Base-by-base conservation (phyloP, 2,797 vertebrate genomes). In the Nyctalus aviator region DNA sequence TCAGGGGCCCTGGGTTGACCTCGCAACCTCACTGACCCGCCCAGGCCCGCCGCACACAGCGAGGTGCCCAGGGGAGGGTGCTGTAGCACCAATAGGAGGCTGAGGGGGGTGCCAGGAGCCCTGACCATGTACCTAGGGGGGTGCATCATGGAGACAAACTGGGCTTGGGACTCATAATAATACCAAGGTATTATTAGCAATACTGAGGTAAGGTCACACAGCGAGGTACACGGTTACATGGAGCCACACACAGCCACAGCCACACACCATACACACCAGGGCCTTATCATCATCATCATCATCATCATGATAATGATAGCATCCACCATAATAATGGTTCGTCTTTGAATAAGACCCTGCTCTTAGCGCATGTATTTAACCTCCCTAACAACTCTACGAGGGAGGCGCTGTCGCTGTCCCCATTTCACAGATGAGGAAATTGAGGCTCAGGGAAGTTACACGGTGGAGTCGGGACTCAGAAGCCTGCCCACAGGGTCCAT, bases 401-500 rank as follows among this genome's bases (percentile, higher is more conserved):
- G 75, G 90, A 88, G 68, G 30, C 66, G 69, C 53, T 32, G 12
- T 95, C 84, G 90, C 93, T 88, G 93, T 25, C 62, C 41, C 64
- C 91, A 85, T 91, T 90, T 95, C 94, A 94, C 41, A 84, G 87
- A 88, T 78, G 90, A 88, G 71, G 93, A 96, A 92, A 87, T 5
- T 10, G 69, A 96, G 94, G 72, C 9, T 72, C 75, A 32, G 84
- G 95, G 96, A 96, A 93, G 84, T 55, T 87, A 14, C n/a, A 30
- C 2, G 0, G 44, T 25, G 1, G 93, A 94, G 81, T 91, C 46
- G 68, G 94, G 89, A 94, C 94, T 95, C 94, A 32, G 30, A 88
- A 83, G 90, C 75, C 46, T 82, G 73, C 46, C 73, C 27, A 9
- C 30, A 35, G 37, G 44, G 44, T 44, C 46, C 23, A 76, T n/a